Evolutionary conservation across 35 echinoderm and acorn worm genomes (phyloP), one percentile per base, ranked within the genome.

Genomic region (Apostichopus japonicus): DNA sequence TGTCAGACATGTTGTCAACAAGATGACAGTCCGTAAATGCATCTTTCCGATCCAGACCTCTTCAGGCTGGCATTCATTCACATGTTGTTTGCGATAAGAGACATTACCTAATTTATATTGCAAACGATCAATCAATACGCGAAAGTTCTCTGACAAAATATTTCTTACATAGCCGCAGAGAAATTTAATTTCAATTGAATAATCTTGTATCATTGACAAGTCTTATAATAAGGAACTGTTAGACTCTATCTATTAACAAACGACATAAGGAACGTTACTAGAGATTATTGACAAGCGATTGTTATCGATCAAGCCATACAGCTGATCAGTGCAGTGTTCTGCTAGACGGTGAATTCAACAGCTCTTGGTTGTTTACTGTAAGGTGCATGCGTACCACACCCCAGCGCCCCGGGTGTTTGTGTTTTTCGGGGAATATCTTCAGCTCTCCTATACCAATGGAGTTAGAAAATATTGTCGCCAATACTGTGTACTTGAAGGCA

Each of bases 391-490:
- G 88, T 90, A 90, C 88, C 88, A 90, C 88, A 90, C 88, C 88
- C 88, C 88, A 78, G 88, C 70, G 88, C 67, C 73, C 88, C 88
- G 73, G 88, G 67, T 77, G 73, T 52, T 90, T 77, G 88, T 90
- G 53, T 90, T 90, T 90, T 56, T 78, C 25, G 44, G 88, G 73
- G 88, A 78, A 90, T 90, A 33, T 77, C 65, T 19, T 15, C 88
- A 90, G 56, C 73, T 90, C 88, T 44, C 27, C 25, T 82, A 78
- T 6, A 95, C 93, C 78, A 93, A 98, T 98, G 97, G 97, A 98
- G 97, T 98, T 98, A 89, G 97, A 98, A 98, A 98, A 98, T 98
- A 98, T 98, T 92, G 97, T 98, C 59, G 97, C 97, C 72, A 98
- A 98, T 86, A 98, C 97, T 17, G 97, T 98, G 65, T 98, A 96